phyloP scores from a whole-genome alignment of 2,888 invertebrate species.

The Drosophila maculinotata region DNA sequence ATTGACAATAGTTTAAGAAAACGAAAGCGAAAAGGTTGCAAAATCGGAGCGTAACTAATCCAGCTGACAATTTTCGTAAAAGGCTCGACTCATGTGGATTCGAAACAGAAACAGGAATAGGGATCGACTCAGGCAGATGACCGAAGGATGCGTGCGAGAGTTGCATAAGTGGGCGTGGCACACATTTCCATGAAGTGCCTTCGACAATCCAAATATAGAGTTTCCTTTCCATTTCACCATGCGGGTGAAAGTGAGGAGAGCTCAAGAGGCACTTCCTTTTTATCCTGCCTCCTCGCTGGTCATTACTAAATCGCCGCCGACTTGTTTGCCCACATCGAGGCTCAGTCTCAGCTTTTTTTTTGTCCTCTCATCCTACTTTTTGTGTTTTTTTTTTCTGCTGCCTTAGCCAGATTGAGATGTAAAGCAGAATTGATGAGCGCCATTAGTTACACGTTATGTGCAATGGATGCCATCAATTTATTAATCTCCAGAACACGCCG shows the following conservation, averaged over 20 bases:
- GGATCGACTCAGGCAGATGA: slow-evolving; percentile 10
- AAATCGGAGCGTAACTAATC: slow-evolving; percentile 76
- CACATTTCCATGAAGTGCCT: slow-evolving; percentile 22
- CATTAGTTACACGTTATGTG: slow-evolving; percentile 86
- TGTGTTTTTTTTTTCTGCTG: slow-evolving; percentile 36
- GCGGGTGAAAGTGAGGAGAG: slow-evolving; percentile 56
- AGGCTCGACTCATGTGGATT: slow-evolving; percentile 30
- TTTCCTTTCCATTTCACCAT: slow-evolving; percentile 39
- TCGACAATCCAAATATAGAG: slow-evolving; percentile 36
- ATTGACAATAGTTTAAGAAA: slow-evolving; percentile 73
- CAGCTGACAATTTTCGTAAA: slow-evolving; percentile 37
- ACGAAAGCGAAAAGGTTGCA: slow-evolving; percentile 67
- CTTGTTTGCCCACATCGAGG: slow-evolving; percentile 47
- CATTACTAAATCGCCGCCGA: slow-evolving; percentile 63
- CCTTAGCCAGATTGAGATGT: slow-evolving; percentile 86
- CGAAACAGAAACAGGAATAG: background rate
- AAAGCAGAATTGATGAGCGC: slow-evolving; percentile 86
- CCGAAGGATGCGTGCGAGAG: slow-evolving; percentile 23
- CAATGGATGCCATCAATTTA: slow-evolving; percentile 86
- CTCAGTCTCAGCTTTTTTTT: slow-evolving; percentile 27
- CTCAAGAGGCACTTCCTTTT: slow-evolving; percentile 46
- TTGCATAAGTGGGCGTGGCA: slow-evolving; percentile 42
- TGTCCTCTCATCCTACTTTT: slow-evolving; percentile 8
- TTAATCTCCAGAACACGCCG: slow-evolving; percentile 86
- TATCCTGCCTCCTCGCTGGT: slow-evolving; percentile 51